Base-by-base conservation (phyloP, 1,140 invertebrate genomes). In the Zaprionus capensis region DNA sequence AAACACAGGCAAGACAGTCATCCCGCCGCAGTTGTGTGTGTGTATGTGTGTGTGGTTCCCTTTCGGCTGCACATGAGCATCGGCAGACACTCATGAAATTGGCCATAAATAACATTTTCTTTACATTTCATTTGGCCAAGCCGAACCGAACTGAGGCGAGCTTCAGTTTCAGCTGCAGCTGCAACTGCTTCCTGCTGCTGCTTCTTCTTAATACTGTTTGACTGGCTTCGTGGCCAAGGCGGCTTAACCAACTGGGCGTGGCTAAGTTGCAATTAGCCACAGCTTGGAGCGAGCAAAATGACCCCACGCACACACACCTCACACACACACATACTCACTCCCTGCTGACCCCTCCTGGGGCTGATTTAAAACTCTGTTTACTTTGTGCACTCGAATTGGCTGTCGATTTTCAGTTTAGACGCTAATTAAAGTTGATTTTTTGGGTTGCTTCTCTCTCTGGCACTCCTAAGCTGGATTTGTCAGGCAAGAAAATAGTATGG, bases 91-190 rank as follows among this genome's bases (percentile, higher is more conserved):
- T 85, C 85, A 90, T 88, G 86, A 90, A 90, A 90, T 90, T 90
- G 86, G 86, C 86, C 85, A 90, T 90, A 90, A 90, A 90, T 90
- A 90, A 90, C 86, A 91, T 91, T 90, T 90, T 90, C 85, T 90
- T 90, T 90, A 90, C 86, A 90, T 90, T 90, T 90, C 86, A 90
- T 90, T 88, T 90, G 81, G 82, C 71, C 49, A 77, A 81, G 70
- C 69, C 36, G 67, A 53, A 6, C 41, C 63, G 63, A 65, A 15
- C 44, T 56, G 66, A 78, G 57, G 34, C n/a, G 41, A 46, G 41
- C 2, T 17, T n/a, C 31, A 34, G 31, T 11, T 34, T 34, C 31
- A 46, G 28, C 15, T 56, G 62, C 51, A 51, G 34, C 67, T 38
- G 76, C 46, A 44, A 63, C 53, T 61, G n/a, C 24, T 15, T 55